Evolutionary conservation across 2,888 invertebrate species (phyloP), one percentile per base, ranked within the genome.

Genomic region (Spisula solida): DNA sequence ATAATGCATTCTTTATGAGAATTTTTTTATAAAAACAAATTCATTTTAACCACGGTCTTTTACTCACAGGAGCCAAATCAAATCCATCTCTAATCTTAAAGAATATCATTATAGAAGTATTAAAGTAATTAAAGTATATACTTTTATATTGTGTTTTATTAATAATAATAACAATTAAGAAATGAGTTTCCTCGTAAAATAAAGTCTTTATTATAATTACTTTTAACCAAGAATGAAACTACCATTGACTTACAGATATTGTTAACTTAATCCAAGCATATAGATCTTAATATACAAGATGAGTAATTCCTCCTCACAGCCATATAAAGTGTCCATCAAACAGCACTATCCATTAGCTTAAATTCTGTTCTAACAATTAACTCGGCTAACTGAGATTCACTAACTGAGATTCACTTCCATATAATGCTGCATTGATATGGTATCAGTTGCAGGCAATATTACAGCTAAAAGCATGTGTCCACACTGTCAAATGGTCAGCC

Each of bases 381-480:
- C 31, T 12, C 31, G 8, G 34, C 34, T 31, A 25, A 25, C n/a
- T 16, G 34, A 75, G 75, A 75, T 5, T 31, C 29, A 75, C 34
- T 1, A 8, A 41, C n/a, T n/a, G n/a, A 75, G 75, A 75, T 5
- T 31, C 29, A 75, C 14, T 0, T 75, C 18, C 29, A 31, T 25
- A 75, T 75, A 75, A 75, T 31, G 31, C 34, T 75, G 75, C 18
- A 75, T 16, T 14, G 14, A 31, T 75, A 16, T 34, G 31, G 75
- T 75, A 75, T 75, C 75, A 31, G 18, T 75, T 18, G 25, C 66
- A 70, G 48, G n/a, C 70, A 75, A 48, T 83, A 31, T 75, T 70
- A 83, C 83, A 75, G 51, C 66, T 81, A 86, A 86, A 86, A 86
- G 80, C 86, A 86, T 81, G 86, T 81, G 60, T 81, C 48, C 80